phyloP scores from a whole-genome alignment of 2,888 invertebrate species.

The Syrphus vitripennis region DNA sequence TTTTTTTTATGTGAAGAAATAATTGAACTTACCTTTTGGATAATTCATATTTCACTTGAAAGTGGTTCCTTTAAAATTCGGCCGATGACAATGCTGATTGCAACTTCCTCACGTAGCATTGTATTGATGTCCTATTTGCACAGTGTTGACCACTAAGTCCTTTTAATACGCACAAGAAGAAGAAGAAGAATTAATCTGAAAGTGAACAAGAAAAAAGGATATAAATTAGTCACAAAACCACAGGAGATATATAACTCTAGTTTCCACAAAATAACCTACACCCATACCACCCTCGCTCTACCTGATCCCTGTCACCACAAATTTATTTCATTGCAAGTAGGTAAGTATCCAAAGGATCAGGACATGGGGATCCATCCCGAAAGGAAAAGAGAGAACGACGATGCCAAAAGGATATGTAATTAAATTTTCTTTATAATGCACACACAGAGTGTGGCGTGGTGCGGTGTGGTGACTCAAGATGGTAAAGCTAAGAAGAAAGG shows the following conservation, averaged over 20 bases:
- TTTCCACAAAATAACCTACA: background rate
- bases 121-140: constrained; percentile 37
- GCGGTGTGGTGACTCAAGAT: background rate
- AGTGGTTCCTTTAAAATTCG: constrained; percentile 60
- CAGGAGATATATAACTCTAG: constrained; percentile 32
- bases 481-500: constrained; percentile 10
- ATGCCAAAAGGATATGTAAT: constrained; percentile 63
- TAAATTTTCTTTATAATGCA: constrained; percentile 65
- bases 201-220: constrained; percentile 47
- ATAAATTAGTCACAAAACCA: constrained; percentile 67
- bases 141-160: constrained; percentile 40
- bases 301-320: constrained; percentile 51
- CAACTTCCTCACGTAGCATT: constrained; percentile 56
- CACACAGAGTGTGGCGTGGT: background rate
- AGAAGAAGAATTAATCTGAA: constrained; percentile 51
- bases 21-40: constrained; percentile 78
- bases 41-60: constrained; percentile 78
- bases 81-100: constrained; percentile 45
- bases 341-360: constrained; percentile 14
- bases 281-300: background rate
- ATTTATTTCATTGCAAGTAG: constrained; percentile 55
- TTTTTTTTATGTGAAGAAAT: background rate
- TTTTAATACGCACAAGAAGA: constrained; percentile 27
- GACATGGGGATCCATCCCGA: too few relatives aligned
- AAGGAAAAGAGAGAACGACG: background rate